A percentile compares a stretch with the other conserved stretches of the same genome.
phyloP scores from a whole-genome alignment of 1,140 invertebrate genomes.

The Papilio aristodemus region DNA sequence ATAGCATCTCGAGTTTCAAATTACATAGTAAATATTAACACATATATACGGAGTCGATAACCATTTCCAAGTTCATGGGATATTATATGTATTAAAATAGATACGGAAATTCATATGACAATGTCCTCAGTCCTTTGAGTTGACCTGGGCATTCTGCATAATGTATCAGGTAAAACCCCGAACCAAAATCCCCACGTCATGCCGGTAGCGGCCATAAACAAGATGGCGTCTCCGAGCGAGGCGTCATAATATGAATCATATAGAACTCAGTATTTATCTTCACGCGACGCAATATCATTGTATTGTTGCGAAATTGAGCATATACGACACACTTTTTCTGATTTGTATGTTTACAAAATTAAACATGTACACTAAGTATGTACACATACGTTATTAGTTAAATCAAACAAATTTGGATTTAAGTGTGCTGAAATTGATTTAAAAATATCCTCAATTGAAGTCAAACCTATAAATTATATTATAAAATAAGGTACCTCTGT shows the following conservation, averaged over 20 bases:
- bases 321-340: not conserved
- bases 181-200: not conserved
- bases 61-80: not conserved
- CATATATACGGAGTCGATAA: slow-evolving; percentile 3
- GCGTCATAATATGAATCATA: slow-evolving; percentile 2
- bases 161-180: slow-evolving; percentile 12
- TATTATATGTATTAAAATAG: not conserved
- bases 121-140: not conserved
- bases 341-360: not conserved
- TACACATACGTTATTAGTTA: too few species aligned
- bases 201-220: not conserved
- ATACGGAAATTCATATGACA: not conserved
- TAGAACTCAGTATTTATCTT: not conserved
- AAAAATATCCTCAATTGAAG: too few species aligned
- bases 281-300: slow-evolving; percentile 24
- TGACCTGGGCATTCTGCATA: slow-evolving; percentile 1
- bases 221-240: slow-evolving; percentile 2
- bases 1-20: slow-evolving; percentile 13
- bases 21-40: slow-evolving; percentile 7
- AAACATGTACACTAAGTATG: too few species aligned
- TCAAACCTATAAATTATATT: too few species aligned
- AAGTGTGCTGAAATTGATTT: too few species aligned
- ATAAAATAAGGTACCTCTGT: too few species aligned
- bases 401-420: too few species aligned
- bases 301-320: slow-evolving; percentile 13